These are phyloP conservation scores for Emmelina monodactyla DNA, from an alignment of 2,888 invertebrate genomes.

Conservation along the genomic window DNA sequence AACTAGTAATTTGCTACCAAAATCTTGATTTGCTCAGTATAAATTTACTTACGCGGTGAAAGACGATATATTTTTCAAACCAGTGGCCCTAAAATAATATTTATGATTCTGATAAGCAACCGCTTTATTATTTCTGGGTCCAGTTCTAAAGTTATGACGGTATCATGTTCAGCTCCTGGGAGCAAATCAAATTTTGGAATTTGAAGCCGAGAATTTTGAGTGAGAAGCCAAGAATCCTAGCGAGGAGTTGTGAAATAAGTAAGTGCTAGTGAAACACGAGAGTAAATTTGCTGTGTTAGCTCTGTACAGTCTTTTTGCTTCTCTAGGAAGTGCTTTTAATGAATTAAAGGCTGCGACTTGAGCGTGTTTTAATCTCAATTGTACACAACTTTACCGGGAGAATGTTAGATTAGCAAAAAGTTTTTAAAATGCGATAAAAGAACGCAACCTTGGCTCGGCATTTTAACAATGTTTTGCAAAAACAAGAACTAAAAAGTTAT, in stretches of 20 bases:
- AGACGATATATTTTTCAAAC: slow-evolving; percentile 39
- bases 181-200: too few relatives aligned
- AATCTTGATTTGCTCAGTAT: slow-evolving; percentile 56
- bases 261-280: slow-evolving; percentile 43
- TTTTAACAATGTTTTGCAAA: too few relatives aligned
- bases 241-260: background rate
- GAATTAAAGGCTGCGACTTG: slow-evolving; percentile 35
- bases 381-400: too few relatives aligned
- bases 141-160: slow-evolving; percentile 19
- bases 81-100: slow-evolving; percentile 38
- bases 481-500: too few relatives aligned
- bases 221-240: background rate
- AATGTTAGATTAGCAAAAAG: too few relatives aligned
- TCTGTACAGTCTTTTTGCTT: slow-evolving; percentile 28
- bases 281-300: slow-evolving; percentile 32
- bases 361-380: slow-evolving; percentile 25
- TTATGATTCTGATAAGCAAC: slow-evolving; percentile 21
- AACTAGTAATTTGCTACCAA: slow-evolving; percentile 57
- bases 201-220: background rate
- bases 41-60: slow-evolving; percentile 44
- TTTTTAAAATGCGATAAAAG: too few relatives aligned
- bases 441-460: too few relatives aligned
- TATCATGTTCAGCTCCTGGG: slow-evolving; percentile 18
- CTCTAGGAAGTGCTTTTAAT: slow-evolving; percentile 45
- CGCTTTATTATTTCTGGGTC: slow-evolving; percentile 20